These are phyloP conservation scores for Callopanchax toddi DNA, from an alignment of 2,113 vertebrate genomes.

Conservation along the genomic window DNA sequence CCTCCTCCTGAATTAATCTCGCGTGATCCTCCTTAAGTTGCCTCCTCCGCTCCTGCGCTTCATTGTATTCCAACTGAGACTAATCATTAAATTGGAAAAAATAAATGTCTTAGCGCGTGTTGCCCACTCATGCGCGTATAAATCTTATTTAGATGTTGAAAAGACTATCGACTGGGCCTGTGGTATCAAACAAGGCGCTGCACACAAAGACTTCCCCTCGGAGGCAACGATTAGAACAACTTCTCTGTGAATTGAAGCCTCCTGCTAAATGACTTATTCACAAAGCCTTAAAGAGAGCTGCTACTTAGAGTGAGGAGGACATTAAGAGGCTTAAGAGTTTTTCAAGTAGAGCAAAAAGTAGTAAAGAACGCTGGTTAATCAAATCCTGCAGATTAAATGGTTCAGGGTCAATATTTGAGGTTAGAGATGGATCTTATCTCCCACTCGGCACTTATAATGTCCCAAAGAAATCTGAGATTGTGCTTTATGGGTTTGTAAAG, in stretches of 20 bases:
- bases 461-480: too few relatives aligned
- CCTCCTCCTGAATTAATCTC: conserved; percentile 78
- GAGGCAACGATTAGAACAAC: neutral
- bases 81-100: conserved; percentile 54
- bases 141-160: conserved; percentile 46
- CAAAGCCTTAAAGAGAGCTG: neutral
- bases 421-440: neutral
- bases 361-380: neutral
- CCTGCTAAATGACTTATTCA: neutral
- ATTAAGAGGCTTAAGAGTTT: neutral
- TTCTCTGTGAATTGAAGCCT: neutral
- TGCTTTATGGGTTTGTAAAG: too few relatives aligned
- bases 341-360: neutral
- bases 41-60: conserved; percentile 78
- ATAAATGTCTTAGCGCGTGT: conserved; percentile 27
- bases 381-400: neutral
- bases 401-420: neutral
- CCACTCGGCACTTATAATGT: too few relatives aligned
- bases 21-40: conserved; percentile 78
- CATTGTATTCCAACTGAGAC: conserved; percentile 72
- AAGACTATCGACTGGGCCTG: conserved; percentile 21
- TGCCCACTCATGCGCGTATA: conserved; percentile 13
- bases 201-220: neutral
- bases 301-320: neutral
- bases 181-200: conserved; percentile 9